phyloP scores from a whole-genome alignment of 1,140 invertebrate species.

The Riptortus pedestris region DNA sequence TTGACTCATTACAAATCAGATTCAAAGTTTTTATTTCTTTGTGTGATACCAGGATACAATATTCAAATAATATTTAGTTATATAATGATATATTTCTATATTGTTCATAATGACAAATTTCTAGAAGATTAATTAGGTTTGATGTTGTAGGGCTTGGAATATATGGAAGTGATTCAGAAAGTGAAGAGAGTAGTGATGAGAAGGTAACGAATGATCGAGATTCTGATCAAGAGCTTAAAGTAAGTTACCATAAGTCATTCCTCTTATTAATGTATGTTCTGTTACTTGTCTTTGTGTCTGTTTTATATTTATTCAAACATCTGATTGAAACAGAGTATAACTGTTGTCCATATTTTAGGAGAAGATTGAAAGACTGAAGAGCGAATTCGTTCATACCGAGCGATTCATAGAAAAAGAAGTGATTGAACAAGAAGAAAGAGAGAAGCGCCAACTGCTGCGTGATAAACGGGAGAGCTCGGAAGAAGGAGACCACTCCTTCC shows the following conservation, averaged over 20 bases:
- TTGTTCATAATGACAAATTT: too few relatives aligned
- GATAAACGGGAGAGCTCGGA: not conserved
- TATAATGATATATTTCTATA: too few relatives aligned
- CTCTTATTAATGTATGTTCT: not conserved
- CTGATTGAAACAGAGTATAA: too few relatives aligned
- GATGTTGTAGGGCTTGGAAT: constrained; percentile 29
- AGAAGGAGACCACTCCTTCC: not conserved
- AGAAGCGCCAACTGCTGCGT: constrained; percentile 13
- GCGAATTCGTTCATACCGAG: constrained; percentile 29
- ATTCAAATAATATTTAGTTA: too few relatives aligned
- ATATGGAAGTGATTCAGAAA: constrained; percentile 29
- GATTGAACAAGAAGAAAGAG: constrained; percentile 27
- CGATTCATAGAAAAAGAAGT: constrained; percentile 27
- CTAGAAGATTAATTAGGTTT: too few relatives aligned
- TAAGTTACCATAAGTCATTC: constrained; percentile 13
- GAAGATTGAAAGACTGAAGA: constrained; percentile 25
- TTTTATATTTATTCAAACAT: not conserved
- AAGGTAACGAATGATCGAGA: constrained; percentile 22
- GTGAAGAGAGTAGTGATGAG: constrained; percentile 24
- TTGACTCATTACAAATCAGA: too few relatives aligned
- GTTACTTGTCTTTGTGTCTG: not conserved
- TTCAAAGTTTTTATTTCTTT: too few relatives aligned
- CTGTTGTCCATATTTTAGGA: constrained; percentile 25
- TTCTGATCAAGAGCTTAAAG: constrained; percentile 30
- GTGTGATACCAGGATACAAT: too few relatives aligned